A percentile compares a stretch with the other conserved stretches of the same genome.
phyloP scores from a whole-genome alignment of 2,888 invertebrate species.

The Trichogramma evanescens region DNA sequence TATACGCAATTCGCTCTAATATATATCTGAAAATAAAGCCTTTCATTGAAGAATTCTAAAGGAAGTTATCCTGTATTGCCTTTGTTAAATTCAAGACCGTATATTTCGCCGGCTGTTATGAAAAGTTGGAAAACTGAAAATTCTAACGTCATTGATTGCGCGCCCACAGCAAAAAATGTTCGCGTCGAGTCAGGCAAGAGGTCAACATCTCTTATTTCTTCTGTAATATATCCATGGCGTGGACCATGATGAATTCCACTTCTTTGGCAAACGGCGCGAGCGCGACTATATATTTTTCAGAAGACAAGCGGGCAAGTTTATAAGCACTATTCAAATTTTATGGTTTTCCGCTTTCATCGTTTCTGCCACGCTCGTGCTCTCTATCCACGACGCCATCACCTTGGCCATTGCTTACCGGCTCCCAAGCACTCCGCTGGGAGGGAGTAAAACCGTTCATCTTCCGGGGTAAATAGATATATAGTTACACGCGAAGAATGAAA shows the following conservation, averaged over 20 bases:
- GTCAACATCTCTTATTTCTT: not conserved
- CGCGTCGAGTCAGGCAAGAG: not conserved
- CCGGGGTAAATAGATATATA: not conserved
- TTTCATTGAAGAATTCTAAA: too few species aligned
- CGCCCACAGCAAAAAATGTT: not conserved
- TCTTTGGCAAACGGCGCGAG: too few species aligned
- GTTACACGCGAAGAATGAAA: too few species aligned
- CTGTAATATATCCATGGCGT: too few species aligned
- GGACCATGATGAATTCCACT: conserved; percentile 5
- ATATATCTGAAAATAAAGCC: not conserved
- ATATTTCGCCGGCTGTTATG: too few species aligned
- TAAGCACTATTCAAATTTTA: conserved; percentile 20
- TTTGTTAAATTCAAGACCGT: too few species aligned
- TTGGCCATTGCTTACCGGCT: conserved; percentile 8
- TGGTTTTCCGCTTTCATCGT: conserved; percentile 19
- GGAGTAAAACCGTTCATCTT: not conserved
- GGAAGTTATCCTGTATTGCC: too few species aligned
- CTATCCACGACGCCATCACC: conserved; percentile 10
- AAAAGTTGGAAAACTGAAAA: not conserved
- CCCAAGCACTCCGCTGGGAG: too few species aligned
- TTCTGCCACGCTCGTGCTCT: conserved; percentile 1
- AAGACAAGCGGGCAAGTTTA: too few species aligned
- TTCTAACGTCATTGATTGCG: not conserved
- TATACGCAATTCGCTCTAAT: not conserved
- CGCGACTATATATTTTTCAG: not conserved